These are phyloP conservation scores for Protosalanx chinensis DNA, from an alignment of 2,797 vertebrate genomes.

Conservation along the genomic window DNA sequence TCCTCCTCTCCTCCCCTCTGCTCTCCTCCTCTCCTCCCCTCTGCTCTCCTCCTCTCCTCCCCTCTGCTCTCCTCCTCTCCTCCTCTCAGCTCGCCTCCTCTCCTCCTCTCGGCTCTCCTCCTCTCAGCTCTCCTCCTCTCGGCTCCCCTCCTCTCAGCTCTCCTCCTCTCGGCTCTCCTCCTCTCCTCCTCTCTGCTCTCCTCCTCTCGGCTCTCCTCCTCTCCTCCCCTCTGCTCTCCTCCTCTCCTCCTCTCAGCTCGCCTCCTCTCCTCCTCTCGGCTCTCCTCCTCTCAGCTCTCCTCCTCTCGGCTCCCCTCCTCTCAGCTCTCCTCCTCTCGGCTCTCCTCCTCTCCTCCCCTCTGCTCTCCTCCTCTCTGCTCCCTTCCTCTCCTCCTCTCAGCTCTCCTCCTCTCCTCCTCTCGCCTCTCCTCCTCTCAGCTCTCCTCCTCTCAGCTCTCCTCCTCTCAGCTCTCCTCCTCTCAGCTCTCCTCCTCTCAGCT, in stretches of 20 bases:
- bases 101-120: conserved; percentile 63
- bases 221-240: conserved; percentile 65
- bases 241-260: conserved; percentile 5
- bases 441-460: too few species aligned
- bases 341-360: conserved; percentile 65
- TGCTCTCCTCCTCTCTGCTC: conserved; percentile 64
- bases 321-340: conserved; percentile 65
- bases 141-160: conserved; percentile 68
- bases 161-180: conserved; percentile 43
- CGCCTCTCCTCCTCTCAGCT: too few species aligned
- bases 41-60: too few species aligned
- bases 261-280: conserved; percentile 69
- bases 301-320: conserved; percentile 53
- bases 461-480: too few species aligned
- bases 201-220: conserved; percentile 47
- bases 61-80: too few species aligned
- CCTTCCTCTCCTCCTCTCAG: conserved; percentile 41
- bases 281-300: conserved; percentile 21
- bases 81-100: too few species aligned
- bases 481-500: too few species aligned
- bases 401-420: too few species aligned
- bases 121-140: conserved; percentile 67
- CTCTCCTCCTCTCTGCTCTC: conserved; percentile 68
- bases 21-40: too few species aligned
- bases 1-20: too few species aligned